phyloP scores from a whole-genome alignment of 2,797 vertebrate genomes.

The Columba guinea region DNA sequence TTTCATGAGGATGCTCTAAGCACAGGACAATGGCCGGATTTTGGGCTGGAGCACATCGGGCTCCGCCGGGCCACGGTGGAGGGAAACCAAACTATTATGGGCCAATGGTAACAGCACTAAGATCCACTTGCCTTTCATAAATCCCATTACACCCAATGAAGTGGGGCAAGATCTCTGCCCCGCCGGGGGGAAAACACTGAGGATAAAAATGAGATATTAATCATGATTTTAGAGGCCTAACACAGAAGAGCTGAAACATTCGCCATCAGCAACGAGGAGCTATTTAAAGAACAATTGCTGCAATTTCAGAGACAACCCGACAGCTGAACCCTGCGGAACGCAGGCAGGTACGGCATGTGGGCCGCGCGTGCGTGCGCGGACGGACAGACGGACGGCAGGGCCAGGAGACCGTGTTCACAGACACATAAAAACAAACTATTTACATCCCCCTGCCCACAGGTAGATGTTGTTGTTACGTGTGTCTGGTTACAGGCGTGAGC shows the following conservation, averaged over 20 bases:
- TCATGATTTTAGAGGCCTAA: not conserved
- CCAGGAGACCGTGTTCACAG: too few relatives aligned
- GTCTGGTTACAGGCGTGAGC: not conserved
- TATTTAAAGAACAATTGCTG: constrained; percentile 61
- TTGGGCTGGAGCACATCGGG: rapidly evolving
- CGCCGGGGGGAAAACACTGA: not conserved
- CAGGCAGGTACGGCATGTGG: too few relatives aligned
- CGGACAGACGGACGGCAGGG: not conserved
- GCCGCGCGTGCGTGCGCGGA: too few relatives aligned
- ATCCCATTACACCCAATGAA: not conserved
- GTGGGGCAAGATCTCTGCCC: constrained; percentile 10
- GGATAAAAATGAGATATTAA: not conserved
- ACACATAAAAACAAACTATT: too few relatives aligned
- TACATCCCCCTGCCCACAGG: too few relatives aligned
- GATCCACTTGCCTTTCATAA: not conserved
- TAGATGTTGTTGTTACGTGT: too few relatives aligned
- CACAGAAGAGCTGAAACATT: constrained; percentile 18
- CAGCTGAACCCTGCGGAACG: constrained; percentile 4
- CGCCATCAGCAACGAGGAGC: constrained; percentile 1
- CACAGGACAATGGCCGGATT: rapidly evolving
- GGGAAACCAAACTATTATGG: not conserved
- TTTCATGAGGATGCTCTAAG: rapidly evolving
- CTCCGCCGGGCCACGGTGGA: rapidly evolving
- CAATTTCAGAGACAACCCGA: not conserved
- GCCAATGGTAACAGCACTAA: not conserved